Evolutionary conservation across 2,797 vertebrate species (phyloP).

Genomic region (Sandelia bainsii): DNA sequence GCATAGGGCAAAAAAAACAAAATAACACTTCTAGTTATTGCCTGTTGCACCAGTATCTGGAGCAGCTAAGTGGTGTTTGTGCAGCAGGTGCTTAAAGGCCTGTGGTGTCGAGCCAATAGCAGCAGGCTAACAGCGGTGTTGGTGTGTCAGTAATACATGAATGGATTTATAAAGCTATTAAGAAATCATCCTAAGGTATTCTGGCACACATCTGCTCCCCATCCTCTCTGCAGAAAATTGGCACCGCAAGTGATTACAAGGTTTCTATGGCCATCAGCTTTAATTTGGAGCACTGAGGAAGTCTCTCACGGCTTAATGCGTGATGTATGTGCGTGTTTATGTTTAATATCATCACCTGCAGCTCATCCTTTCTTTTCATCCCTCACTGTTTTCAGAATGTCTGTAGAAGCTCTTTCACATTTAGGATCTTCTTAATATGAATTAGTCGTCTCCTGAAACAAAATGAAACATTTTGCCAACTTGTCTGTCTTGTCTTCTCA

Average conservation of each 20-base stretch:
- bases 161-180: conserved; percentile 81
- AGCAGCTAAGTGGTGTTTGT: conserved; percentile 46
- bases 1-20: conserved; percentile 23
- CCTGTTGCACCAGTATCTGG: conserved; percentile 19
- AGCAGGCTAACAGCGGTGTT: conserved; percentile 50
- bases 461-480: neutral
- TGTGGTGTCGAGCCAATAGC: conserved; percentile 34
- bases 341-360: conserved; percentile 56
- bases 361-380: conserved; percentile 20
- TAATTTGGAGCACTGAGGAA: conserved; percentile 79
- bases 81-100: conserved; percentile 59
- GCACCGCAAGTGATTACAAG: conserved; percentile 78
- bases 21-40: conserved; percentile 36
- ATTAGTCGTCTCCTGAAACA: no score
- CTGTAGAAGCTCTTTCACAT: neutral
- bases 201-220: conserved; percentile 71
- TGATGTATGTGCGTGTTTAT: conserved; percentile 29
- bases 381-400: conserved; percentile 31
- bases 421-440: conserved; percentile 17
- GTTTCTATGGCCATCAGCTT: conserved; percentile 77
- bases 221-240: conserved; percentile 70
- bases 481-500: conserved; percentile 8
- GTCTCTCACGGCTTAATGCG: conserved; percentile 62
- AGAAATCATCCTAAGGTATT: conserved; percentile 76
- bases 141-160: conserved; percentile 68